Evolutionary conservation across 2,888 invertebrate genomes (phyloP), one percentile per base, ranked within the genome.

Genomic region (Phrixothrix hirtus): DNA sequence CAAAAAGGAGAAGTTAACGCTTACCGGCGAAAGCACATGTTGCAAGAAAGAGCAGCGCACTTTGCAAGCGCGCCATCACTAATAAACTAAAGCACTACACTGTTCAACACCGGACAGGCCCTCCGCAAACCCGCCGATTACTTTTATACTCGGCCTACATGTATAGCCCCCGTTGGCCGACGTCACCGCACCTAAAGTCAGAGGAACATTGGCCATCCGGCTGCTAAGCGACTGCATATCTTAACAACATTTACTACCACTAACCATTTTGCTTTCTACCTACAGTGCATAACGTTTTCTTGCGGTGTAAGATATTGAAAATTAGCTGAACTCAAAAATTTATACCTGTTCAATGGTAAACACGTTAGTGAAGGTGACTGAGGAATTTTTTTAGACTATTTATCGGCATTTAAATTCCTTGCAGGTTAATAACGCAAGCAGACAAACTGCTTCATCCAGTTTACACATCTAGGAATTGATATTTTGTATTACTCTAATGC

Each of bases 91-190:
- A 67, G 62, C 69, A 70, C 71, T 64, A 70, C 72, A 71, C 72
- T 59, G 71, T 68, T 68, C 66, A 66, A 66, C 68, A 72, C 74
- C 68, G 72, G 71, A 74, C 73, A 75, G 73, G 65, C 71, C 70
- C 69, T 70, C 70, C 68, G 67, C 70, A 62, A 63, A 67, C 66
- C 62, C 67, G 70, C 66, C 65, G 65, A 66, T 61, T 66, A 68
- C 74, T 75, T 75, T 71, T 75, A 75, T 75, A 75, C 67, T 69
- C 74, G 74, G 74, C 74, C 72, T 74, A 74, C 71, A 72, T 74
- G 70, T 68, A 67, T 68, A 65, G 69, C 72, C 72, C 69, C 72
- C 69, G 68, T 70, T 65, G 67, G 66, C 57, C 71, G 68, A 70
- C 71, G 72, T 71, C 71, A 72, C 66, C 68, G 63, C 64, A 58